Percentiles rank a stretch among this genome's conserved stretches.
Evolutionary conservation across 2,113 vertebrate species (phyloP).

Genomic region (Australoheros scitulus): DNA sequence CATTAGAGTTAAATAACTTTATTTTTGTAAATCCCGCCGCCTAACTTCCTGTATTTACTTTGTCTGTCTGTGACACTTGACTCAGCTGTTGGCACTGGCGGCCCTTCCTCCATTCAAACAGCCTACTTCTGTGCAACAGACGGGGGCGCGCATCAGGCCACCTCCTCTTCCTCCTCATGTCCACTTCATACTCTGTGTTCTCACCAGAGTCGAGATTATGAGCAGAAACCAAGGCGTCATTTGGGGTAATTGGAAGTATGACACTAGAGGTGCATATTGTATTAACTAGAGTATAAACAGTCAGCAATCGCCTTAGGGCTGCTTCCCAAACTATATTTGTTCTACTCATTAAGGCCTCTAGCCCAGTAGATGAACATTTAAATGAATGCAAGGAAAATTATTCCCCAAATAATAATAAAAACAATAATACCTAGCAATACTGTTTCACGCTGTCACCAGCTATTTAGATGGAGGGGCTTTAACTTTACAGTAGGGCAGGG

Average conservation of each 20-base stretch:
- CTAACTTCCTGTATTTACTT: constrained; percentile 32
- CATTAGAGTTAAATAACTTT: neutral
- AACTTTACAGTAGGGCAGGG: neutral
- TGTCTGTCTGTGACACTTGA: constrained; percentile 26
- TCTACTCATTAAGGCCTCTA: constrained; percentile 43
- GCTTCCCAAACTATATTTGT: constrained; percentile 53
- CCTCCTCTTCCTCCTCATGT: constrained; percentile 61
- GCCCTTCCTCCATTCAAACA: constrained; percentile 64
- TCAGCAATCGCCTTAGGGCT: constrained; percentile 44
- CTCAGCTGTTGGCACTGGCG: constrained; percentile 57
- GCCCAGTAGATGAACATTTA: constrained; percentile 44
- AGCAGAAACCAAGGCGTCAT: constrained; percentile 50
- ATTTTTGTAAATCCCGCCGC: constrained; percentile 37
- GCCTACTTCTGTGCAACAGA: constrained; percentile 69
- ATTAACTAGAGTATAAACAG: constrained; percentile 60
- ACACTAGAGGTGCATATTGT: constrained; percentile 43
- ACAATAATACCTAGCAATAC: neutral
- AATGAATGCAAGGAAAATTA: constrained; percentile 26
- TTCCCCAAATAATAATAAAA: neutral
- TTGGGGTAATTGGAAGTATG: constrained; percentile 53
- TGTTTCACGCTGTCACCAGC: constrained; percentile 14
- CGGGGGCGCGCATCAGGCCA: constrained; percentile 76
- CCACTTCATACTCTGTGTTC: constrained; percentile 11
- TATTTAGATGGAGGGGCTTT: constrained; percentile 3
- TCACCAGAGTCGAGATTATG: constrained; percentile 34